Evolutionary conservation across 2,113 vertebrate genomes (phyloP), one percentile per base, ranked within the genome.

Genomic region (Lophochroa leadbeateri): DNA sequence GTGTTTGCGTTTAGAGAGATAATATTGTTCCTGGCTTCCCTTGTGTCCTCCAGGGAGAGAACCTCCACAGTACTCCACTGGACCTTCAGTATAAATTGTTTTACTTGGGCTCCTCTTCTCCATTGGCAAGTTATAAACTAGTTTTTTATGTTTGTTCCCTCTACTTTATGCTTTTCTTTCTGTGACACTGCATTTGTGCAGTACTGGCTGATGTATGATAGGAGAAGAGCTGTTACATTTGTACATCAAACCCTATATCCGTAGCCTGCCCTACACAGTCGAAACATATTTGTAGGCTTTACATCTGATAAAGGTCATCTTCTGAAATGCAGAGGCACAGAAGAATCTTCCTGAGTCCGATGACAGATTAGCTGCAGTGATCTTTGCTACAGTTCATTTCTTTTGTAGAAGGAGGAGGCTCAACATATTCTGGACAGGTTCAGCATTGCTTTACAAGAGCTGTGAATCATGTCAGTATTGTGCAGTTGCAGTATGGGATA

Each of bases 271-370:
- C 47, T 86, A 47, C 47, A 41, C 31, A 52, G 90, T 90, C 94
- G 88, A 79, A 94, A 79, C 3, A 7, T 88, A 92, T 94, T 79
- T 93, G 85, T 57, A 75, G 35, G 55, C 39, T 85, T 92, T 94
- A 25, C 24, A 33, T 68, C 61, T 95, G 92, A 94, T 86, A 96
- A 96, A 96, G 88, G 90, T 96, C 90, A 88, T 90, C 68, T 92
- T 93, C 72, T 81, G 86, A 93, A 96, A 92, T 27, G 68, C 80
- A 92, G 76, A 94, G 60, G 82, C 93, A 82, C 50, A 75, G 88
- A 86, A 90, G 63, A 88, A 90, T 75, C 71, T 90, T 95, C 35
- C 43, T 57, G 82, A 86, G 29, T 88, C 68, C 86, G 71, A 67
- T 86, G 85, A 90, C 37, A 74, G 78, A 88, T 93, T 80, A 75